Evolutionary conservation across 2,888 invertebrate genomes (phyloP), one percentile per base, ranked within the genome.

Genomic region (Thysanoteuthis rhombus): DNA sequence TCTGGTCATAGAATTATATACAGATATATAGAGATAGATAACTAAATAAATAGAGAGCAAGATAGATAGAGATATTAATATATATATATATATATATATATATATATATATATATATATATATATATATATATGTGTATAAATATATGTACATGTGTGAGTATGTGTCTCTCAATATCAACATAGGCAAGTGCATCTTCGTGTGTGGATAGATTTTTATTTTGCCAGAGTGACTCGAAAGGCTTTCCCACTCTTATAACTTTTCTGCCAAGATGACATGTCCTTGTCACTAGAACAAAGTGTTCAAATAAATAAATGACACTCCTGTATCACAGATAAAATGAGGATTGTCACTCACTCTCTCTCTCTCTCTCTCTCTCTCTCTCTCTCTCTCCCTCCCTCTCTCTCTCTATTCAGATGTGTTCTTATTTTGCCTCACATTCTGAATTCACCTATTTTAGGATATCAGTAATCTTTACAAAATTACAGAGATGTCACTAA

Each of bases 291-390:
- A 75, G 75, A 75, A 75, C 75, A 75, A 75, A 75, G n/a, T 75
- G 75, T 75, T n/a, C 75, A n/a, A 75, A 75, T 75, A 75, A 75
- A 75, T 75, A 75, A 75, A 75, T 75, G 75, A 75, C 75, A 75
- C 75, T 75, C 75, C 75, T 75, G n/a, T 75, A 75, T n/a, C 75
- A n/a, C 75, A 36, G 10, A n/a, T 75, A 75, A n/a, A 75, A 75
- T 36, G 10, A 75, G 75, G 75, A 75, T 75, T 75, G 75, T 75
- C 75, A n/a, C n/a, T 36, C 36, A n/a, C 32, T n/a, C 36, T n/a
- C 16, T 75, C n/a, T n/a, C 36, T n/a, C 36, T 36, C n/a, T 75
- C n/a, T n/a, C 75, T 75, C 16, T 36, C 58, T 58, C 58, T 58
- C 58, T 58, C 58, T 28, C 58, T 58, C 58, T 28, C 32, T 58